Conservation (phyloP, 2,888 invertebrate species). For the Ferrisia virgata region DNA sequence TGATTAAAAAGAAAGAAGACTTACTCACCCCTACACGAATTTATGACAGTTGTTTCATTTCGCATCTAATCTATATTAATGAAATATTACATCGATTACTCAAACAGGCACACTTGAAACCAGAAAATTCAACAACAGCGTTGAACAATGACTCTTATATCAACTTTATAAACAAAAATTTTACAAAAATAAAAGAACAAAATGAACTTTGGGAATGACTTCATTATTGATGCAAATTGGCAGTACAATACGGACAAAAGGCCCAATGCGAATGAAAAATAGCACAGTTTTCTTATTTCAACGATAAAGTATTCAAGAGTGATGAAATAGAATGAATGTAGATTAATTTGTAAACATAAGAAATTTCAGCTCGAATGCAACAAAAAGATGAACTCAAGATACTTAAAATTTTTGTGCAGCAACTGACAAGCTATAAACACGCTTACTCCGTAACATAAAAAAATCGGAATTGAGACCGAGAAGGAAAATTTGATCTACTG, state of each 20-base stretch:
- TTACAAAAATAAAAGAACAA: too few relatives aligned
- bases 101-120: background rate
- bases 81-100: background rate
- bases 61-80: background rate
- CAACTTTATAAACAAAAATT: too few relatives aligned
- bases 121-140: background rate
- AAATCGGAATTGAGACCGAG: background rate
- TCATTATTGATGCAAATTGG: background rate
- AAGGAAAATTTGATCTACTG: background rate
- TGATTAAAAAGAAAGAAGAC: background rate
- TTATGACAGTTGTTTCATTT: background rate
- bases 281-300: background rate
- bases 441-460: background rate
- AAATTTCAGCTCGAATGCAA: background rate
- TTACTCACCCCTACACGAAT: background rate
- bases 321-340: background rate
- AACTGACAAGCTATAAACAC: background rate
- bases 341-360: too few relatives aligned
- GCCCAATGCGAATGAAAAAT: background rate
- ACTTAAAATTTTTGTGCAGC: background rate
- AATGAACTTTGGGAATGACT: background rate
- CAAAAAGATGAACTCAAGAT: background rate
- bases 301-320: background rate
- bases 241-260: background rate
- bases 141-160: too few relatives aligned